Evolutionary conservation across 1,140 invertebrate genomes (phyloP).

Genomic region (Ladona fulva): DNA sequence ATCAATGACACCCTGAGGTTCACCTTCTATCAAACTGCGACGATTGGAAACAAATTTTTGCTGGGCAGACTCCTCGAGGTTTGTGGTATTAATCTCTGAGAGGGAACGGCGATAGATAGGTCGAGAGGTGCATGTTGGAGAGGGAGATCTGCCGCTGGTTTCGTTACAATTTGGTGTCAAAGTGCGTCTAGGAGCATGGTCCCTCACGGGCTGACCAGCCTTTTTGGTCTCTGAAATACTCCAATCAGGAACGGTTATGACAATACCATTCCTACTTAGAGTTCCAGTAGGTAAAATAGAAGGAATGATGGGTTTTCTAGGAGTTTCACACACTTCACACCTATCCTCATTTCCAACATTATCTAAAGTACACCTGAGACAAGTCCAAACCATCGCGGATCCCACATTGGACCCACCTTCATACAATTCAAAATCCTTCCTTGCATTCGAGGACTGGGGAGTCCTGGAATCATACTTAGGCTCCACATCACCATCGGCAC

Average conservation of each 20-base stretch:
- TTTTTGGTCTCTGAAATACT: slow-evolving; percentile 38
- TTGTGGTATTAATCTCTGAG: slow-evolving; percentile 40
- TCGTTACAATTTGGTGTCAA: slow-evolving; percentile 20
- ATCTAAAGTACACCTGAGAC: slow-evolving; percentile 48
- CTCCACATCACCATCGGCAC: background rate
- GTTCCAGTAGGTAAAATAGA: slow-evolving; percentile 11
- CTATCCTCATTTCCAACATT: slow-evolving; percentile 40
- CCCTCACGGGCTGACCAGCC: slow-evolving; percentile 47
- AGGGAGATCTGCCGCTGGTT: background rate
- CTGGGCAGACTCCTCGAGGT: slow-evolving; percentile 32
- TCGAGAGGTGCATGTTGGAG: slow-evolving; percentile 16
- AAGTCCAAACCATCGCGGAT: slow-evolving; percentile 41
- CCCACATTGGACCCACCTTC: background rate
- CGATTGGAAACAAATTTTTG: slow-evolving; percentile 35
- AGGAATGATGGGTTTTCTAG: slow-evolving; percentile 37
- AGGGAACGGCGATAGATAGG: slow-evolving; percentile 38
- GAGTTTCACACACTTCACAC: slow-evolving; percentile 55
- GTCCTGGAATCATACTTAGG: background rate
- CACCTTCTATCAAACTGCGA: slow-evolving; percentile 51
- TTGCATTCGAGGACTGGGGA: background rate
- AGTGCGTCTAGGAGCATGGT: slow-evolving; percentile 36
- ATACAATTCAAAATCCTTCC: background rate
- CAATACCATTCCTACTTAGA: slow-evolving; percentile 39
- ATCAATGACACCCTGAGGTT: slow-evolving; percentile 35
- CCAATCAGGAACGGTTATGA: slow-evolving; percentile 43